Base-by-base conservation (phyloP, 1,140 invertebrate genomes). In the Diorhabda carinulata region DNA sequence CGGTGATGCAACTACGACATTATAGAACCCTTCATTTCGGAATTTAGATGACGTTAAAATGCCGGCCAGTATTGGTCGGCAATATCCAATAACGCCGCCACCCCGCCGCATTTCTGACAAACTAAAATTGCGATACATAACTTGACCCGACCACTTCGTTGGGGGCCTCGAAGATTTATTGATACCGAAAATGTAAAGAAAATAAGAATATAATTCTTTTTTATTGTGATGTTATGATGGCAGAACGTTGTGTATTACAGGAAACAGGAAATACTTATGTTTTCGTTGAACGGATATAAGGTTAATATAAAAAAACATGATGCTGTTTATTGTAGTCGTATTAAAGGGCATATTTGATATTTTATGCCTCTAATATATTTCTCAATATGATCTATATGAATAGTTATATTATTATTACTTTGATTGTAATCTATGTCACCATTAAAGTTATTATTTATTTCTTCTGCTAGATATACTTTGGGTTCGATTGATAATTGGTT, bases 1-100 rank as follows among this genome's bases (percentile, higher is more conserved):
- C 59, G 52, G 61, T 64, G 67, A 67, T 61, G 56, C 47, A 63
- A 67, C 63, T 8, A 52, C 6, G 47, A 52, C 47, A n/a, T 6
- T 52, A 52, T 52, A n/a, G 47, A 56, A 64, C 70, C 70, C 73
- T 67, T 73, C 73, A 67, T 77, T 72, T 73, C 71, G 76, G 77
- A 78, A 78, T 78, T 78, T 78, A 78, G 77, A 78, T 78, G 75
- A 78, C 77, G 76, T 77, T 77, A 73, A 71, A 64, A 59, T 67
- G 67, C 72, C 72, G 73, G 66, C 75, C 71, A 73, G 76, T 70
- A 78, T 77, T 78, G 77, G 77, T 73, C 73, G 76, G 72, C 76
- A 74, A 74, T 75, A 78, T 78, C 77, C 77, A 78, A 78, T 78
- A 78, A 78, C 60, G 67, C 25, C 25, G 25, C 67, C 67, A 63